phyloP scores from a whole-genome alignment of 1,140 invertebrate species.

The Arion vulgaris region DNA sequence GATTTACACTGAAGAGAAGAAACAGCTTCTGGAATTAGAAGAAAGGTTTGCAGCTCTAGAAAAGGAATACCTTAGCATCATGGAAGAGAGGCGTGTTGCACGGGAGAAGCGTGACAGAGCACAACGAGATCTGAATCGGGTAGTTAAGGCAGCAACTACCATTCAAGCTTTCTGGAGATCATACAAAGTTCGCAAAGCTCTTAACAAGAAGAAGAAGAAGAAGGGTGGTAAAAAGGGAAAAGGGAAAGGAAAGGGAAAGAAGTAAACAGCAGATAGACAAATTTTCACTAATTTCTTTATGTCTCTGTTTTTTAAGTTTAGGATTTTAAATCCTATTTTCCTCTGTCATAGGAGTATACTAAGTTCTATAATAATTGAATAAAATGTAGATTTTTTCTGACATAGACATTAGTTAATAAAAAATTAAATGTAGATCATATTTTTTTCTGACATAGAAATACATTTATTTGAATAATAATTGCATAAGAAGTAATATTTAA shows the following conservation, averaged over 20 bases:
- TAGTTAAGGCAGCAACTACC: conserved; percentile 69
- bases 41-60: conserved; percentile 71
- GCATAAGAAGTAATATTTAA: no score
- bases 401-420: no score
- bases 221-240: conserved; percentile 61
- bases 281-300: no score
- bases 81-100: conserved; percentile 65
- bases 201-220: conserved; percentile 70
- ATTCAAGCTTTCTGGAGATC: conserved; percentile 73
- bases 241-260: conserved; percentile 20
- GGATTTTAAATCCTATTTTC: no score
- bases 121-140: conserved; percentile 66
- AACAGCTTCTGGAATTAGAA: conserved; percentile 70
- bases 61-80: conserved; percentile 68
- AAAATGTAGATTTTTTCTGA: no score
- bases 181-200: conserved; percentile 71
- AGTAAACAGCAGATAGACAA: background rate
- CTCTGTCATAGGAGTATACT: no score
- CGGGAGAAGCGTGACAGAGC: conserved; percentile 66
- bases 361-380: no score
- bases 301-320: no score
- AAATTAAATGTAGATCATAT: no score
- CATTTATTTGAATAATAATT: no score
- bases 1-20: conserved; percentile 71
- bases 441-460: no score